Evolutionary conservation across 1,140 invertebrate genomes (phyloP).

Genomic region (Reticulitermes speratus): DNA sequence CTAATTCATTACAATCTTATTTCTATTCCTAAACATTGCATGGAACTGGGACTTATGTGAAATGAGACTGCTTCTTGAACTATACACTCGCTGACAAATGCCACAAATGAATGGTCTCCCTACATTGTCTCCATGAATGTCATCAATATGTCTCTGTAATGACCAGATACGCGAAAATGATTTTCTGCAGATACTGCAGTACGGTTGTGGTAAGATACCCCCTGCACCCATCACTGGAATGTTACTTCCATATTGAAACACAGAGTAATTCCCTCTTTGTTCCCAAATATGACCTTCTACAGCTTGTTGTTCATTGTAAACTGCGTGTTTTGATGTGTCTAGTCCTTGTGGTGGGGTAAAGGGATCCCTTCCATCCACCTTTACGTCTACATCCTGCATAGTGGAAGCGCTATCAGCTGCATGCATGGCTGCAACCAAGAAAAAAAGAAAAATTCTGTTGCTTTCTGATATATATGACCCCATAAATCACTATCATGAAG

Average conservation of each 20-base stretch:
- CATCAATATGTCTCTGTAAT: slow-evolving; percentile 53
- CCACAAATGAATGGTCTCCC: slow-evolving; percentile 52
- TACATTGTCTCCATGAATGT: slow-evolving; percentile 51
- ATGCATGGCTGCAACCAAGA: slow-evolving; percentile 17
- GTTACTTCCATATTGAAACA: neutral
- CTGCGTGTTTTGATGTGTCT: neutral
- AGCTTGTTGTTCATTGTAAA: neutral
- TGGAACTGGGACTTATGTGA: slow-evolving; percentile 57
- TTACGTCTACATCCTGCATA: slow-evolving; percentile 6
- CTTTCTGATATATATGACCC: neutral
- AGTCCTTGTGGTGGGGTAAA: neutral
- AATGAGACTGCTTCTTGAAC: slow-evolving; percentile 54
- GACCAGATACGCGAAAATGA: slow-evolving; percentile 55
- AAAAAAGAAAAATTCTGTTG: slow-evolving; percentile 12
- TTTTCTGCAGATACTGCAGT: slow-evolving; percentile 52
- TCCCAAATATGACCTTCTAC: neutral
- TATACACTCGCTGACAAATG: slow-evolving; percentile 53
- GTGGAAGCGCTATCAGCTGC: neutral
- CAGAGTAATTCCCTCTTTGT: neutral
- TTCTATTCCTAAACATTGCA: slow-evolving; percentile 3
- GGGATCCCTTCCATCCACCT: neutral
- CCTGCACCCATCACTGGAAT: neutral
- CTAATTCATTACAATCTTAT: neutral
- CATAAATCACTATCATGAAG: neutral
- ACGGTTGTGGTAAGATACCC: slow-evolving; percentile 37